Base-by-base conservation (phyloP, 2,888 invertebrate species). In the Argyra leucocephala region DNA sequence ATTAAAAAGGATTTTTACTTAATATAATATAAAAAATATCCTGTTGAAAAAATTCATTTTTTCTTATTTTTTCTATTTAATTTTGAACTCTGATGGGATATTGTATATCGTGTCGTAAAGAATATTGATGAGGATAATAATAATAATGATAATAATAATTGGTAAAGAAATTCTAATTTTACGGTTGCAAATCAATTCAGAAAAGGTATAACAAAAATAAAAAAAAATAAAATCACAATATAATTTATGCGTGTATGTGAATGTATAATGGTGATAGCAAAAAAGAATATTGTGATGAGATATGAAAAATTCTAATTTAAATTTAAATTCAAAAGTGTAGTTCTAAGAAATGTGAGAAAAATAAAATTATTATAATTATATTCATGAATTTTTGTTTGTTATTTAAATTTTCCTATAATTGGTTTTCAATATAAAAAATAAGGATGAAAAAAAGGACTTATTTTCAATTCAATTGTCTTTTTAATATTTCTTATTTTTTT, bases 101-200 rank as follows among this genome's bases (percentile, higher is more conserved):
- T 48, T 48, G 5, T 48, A 9, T 48, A n/a, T n/a, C n/a, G 9
- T 37, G 15, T 48, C 18, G 48, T 48, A 48, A 48, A 18, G 48
- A 48, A 48, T 48, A 48, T 48, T 48, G 48, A 48, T 48, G 48
- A 48, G 15, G 48, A 31, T 31, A 31, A 7, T 7, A 31, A 31
- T 31, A 31, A 31, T 31, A 10, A n/a, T n/a, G n/a, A n/a, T n/a
- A n/a, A n/a, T 31, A 4, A 1, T 7, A 31, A 18, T 37, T 37
- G 9, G 48, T 48, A 48, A 48, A 48, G 48, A n/a, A 18, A 48
- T 48, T 48, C 48, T 5, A 48, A 48, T 48, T 48, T 48, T 48
- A 48, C 48, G 48, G 48, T 48, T 48, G 48, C 48, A 48, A 48
- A 48, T 48, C 48, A 48, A 48, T 48, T 48, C 18, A 48, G 48